Percentiles rank a stretch among this genome's conserved stretches.
These are phyloP conservation scores for Trachemys scripta DNA, from an alignment of 2,113 vertebrate species.

Conservation along the genomic window DNA sequence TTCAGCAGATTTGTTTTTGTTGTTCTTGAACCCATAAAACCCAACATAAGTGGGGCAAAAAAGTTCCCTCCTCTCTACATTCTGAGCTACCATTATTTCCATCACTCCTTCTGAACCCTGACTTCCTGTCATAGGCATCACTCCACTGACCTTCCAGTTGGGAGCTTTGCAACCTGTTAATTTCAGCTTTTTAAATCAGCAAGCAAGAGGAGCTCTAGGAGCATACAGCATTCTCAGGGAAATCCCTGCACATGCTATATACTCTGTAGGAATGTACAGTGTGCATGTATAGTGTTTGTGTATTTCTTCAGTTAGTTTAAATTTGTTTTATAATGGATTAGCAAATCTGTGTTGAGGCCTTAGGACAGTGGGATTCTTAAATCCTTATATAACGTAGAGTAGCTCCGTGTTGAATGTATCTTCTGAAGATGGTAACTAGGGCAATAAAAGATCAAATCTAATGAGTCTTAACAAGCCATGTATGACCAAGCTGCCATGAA, in stretches of 20 bases:
- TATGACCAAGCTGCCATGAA: neutral
- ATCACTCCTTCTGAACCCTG: accelerated
- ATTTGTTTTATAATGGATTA: neutral
- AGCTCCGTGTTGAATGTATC: neutral
- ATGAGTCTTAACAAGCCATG: neutral
- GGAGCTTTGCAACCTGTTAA: neutral
- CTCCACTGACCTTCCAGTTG: neutral
- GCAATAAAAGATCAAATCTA: neutral
- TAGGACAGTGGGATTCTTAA: neutral
- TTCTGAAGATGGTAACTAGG: neutral
- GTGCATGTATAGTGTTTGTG: neutral
- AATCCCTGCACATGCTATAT: neutral
- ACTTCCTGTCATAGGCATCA: accelerated
- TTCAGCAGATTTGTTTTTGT: neutral
- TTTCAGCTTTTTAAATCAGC: neutral
- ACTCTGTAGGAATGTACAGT: too few relatives aligned
- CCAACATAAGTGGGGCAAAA: neutral
- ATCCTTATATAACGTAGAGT: neutral
- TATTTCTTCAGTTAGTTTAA: neutral
- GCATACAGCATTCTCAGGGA: neutral
- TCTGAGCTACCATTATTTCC: neutral
- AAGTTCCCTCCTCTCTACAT: neutral
- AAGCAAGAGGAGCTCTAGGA: accelerated
- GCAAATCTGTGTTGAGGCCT: neutral
- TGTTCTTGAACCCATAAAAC: neutral